These are phyloP conservation scores for Brachionus rubens DNA, from an alignment of 1,140 invertebrate genomes.

Conservation along the genomic window DNA sequence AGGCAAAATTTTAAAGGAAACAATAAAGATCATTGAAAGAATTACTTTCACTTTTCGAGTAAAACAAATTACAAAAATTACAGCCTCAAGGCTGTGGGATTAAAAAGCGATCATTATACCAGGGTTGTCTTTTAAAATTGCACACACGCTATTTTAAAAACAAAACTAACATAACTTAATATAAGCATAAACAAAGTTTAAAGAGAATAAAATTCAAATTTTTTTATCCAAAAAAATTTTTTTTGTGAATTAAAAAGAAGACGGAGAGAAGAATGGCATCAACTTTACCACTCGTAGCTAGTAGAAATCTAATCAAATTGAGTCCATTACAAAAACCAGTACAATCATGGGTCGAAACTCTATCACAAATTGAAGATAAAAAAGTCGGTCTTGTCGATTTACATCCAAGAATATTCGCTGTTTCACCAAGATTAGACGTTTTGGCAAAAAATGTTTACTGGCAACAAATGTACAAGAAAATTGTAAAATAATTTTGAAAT, in stretches of 20 bases:
- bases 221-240: slow-evolving; percentile 5
- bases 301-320: slow-evolving; percentile 25
- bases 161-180: too few relatives aligned
- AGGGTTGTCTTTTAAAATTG: too few relatives aligned
- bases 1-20: too few relatives aligned
- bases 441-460: slow-evolving; percentile 81
- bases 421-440: slow-evolving; percentile 78
- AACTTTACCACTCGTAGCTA: slow-evolving; percentile 2
- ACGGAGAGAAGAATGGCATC: slow-evolving; percentile 18
- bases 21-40: too few relatives aligned
- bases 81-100: too few relatives aligned
- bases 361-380: slow-evolving; percentile 73
- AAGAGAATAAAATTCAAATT: not conserved
- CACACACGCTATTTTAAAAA: too few relatives aligned
- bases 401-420: slow-evolving; percentile 80
- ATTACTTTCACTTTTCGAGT: too few relatives aligned
- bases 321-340: slow-evolving; percentile 59
- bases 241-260: not conserved
- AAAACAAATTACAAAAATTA: too few relatives aligned
- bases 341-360: slow-evolving; percentile 86
- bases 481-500: slow-evolving; percentile 64
- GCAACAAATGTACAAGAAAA: slow-evolving; percentile 78
- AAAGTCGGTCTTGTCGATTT: slow-evolving; percentile 80
- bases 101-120: too few relatives aligned
- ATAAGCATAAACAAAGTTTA: not conserved